Percentiles rank a stretch among this genome's conserved stretches.
phyloP scores from a whole-genome alignment of 2,888 invertebrate genomes.

The Microchrysa polita region DNA sequence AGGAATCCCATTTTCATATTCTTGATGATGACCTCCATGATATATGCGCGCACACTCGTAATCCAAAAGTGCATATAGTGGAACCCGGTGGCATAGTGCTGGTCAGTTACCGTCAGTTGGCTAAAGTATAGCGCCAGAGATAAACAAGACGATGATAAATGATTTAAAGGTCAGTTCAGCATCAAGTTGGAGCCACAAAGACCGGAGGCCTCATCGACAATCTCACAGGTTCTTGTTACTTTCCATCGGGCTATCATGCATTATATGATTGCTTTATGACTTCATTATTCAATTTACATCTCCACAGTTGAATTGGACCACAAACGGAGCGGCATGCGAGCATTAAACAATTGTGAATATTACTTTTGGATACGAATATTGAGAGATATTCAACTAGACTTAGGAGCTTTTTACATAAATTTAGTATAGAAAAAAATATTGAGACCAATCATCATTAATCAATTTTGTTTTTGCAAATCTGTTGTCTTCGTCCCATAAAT shows the following conservation, averaged over 20 bases:
- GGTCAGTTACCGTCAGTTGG: too few relatives aligned
- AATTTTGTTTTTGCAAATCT: too few relatives aligned
- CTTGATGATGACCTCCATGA: constrained; percentile 4
- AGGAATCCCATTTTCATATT: background rate
- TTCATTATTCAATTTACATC: constrained; percentile 42
- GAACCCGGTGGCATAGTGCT: constrained; percentile 1
- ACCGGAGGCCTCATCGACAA: background rate
- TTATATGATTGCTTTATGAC: constrained; percentile 37
- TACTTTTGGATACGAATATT: background rate
- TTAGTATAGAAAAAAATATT: too few relatives aligned
- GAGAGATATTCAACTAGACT: background rate
- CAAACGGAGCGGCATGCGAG: constrained; percentile 20
- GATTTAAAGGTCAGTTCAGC: constrained; percentile 26
- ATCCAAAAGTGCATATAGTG: background rate
- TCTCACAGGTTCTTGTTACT: constrained; percentile 24
- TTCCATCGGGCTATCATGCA: constrained; percentile 23
- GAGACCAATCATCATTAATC: too few relatives aligned
- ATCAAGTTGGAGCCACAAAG: constrained; percentile 31
- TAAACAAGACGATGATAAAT: constrained; percentile 37
- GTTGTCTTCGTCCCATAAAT: too few relatives aligned
- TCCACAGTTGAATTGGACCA: constrained; percentile 28
- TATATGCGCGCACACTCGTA: too few relatives aligned
- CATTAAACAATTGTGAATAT: background rate
- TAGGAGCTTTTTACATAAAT: too few relatives aligned
- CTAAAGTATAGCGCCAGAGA: constrained; percentile 14